Evolutionary conservation across 1,140 invertebrate species (phyloP).

Genomic region (Lucilia cuprina): DNA sequence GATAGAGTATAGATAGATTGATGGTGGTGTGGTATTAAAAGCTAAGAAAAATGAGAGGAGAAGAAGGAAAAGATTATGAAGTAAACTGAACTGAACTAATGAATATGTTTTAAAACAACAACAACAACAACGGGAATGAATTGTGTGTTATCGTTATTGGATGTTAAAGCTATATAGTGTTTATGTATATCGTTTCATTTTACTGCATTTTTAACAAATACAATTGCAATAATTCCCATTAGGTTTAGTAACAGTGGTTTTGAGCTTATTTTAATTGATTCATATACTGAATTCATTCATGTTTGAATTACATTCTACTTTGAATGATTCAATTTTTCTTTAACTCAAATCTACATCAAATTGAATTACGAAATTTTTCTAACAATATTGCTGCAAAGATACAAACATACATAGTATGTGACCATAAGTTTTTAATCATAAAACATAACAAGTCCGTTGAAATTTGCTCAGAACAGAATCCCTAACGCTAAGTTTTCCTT

Average conservation of each 20-base stretch:
- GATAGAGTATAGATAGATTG: neutral
- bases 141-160: neutral
- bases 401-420: too few relatives aligned
- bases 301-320: too few relatives aligned
- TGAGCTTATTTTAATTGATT: too few relatives aligned
- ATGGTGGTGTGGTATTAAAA: neutral
- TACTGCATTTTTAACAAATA: neutral
- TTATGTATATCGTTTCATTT: neutral
- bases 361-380: too few relatives aligned
- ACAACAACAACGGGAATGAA: neutral
- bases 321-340: too few relatives aligned
- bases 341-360: too few relatives aligned
- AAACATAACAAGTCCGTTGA: too few relatives aligned
- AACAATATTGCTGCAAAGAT: too few relatives aligned
- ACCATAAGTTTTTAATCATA: too few relatives aligned
- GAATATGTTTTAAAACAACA: slow-evolving; percentile 24
- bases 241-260: neutral
- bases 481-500: too few relatives aligned
- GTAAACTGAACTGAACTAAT: slow-evolving; percentile 18
- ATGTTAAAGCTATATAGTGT: neutral
- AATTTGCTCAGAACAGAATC: too few relatives aligned
- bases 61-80: neutral
- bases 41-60: neutral
- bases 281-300: too few relatives aligned
- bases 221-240: slow-evolving; percentile 8